Evolutionary conservation across 1,140 invertebrate genomes (phyloP).

Genomic region (Drosophila athabasca): DNA sequence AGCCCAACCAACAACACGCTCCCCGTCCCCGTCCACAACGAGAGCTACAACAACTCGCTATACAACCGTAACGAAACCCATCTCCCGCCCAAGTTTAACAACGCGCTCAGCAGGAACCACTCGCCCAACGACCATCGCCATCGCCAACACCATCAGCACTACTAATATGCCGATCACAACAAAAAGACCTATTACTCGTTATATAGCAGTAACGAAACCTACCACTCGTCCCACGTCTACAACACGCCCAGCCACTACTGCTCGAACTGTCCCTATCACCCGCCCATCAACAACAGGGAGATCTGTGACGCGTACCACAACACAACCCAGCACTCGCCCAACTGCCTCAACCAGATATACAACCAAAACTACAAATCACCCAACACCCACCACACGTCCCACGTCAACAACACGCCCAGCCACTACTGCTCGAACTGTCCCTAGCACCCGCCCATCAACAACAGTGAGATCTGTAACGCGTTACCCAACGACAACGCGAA

Average conservation of each 20-base stretch:
- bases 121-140: conserved; percentile 1
- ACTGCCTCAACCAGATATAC: too few relatives aligned
- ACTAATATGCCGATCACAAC: not conserved
- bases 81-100: conserved; percentile 3
- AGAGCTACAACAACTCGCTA: conserved; percentile 20
- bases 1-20: conserved; percentile 7
- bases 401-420: not conserved
- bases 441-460: not conserved
- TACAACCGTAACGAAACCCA: conserved; percentile 20
- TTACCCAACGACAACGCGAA: not conserved
- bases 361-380: too few relatives aligned
- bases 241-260: not conserved
- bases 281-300: conserved; percentile 1
- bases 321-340: too few relatives aligned
- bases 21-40: conserved; percentile 13
- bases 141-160: not conserved
- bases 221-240: not conserved
- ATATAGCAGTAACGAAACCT: conserved; percentile 11
- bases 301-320: not conserved
- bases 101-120: conserved; percentile 5
- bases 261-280: conserved; percentile 3
- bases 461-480: conserved; percentile 2
- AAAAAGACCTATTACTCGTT: conserved; percentile 6
- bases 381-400: conserved; percentile 1
- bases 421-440: conserved; percentile 4